phyloP scores from a whole-genome alignment of 1,140 invertebrate species.

The Ephestia elutella region DNA sequence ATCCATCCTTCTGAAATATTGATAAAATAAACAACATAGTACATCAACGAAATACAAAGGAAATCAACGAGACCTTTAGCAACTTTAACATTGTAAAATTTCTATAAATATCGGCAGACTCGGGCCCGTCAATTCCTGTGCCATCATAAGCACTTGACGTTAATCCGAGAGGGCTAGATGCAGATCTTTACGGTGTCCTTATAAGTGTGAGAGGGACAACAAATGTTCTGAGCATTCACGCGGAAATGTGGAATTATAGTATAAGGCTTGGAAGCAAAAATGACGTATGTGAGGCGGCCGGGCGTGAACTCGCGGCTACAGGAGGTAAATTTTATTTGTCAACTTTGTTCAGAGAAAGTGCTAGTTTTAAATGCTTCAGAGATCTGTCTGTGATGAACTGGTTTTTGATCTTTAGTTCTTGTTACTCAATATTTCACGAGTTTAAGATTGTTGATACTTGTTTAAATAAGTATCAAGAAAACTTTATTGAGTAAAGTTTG shows the following conservation, averaged over 20 bases:
- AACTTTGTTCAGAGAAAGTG: neutral
- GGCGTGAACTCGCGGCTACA: neutral
- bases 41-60: too few relatives aligned
- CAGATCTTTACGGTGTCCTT: constrained; percentile 31
- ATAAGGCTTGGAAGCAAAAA: constrained; percentile 35
- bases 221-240: constrained; percentile 63
- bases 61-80: constrained; percentile 1
- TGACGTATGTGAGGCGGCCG: constrained; percentile 40
- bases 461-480: too few relatives aligned
- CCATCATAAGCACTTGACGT: constrained; percentile 59
- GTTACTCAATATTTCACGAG: too few relatives aligned
- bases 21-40: too few relatives aligned
- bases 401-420: too few relatives aligned
- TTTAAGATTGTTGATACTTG: too few relatives aligned
- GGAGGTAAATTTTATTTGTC: neutral
- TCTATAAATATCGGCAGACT: constrained; percentile 44
- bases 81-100: constrained; percentile 27
- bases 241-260: constrained; percentile 64
- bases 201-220: constrained; percentile 54
- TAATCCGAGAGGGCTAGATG: constrained; percentile 47
- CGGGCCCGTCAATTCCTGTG: constrained; percentile 55
- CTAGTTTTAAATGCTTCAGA: neutral
- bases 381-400: too few relatives aligned
- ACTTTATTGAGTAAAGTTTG: too few relatives aligned
- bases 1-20: too few relatives aligned